These are phyloP conservation scores for Oscheius sp. DNA, from an alignment of 2,888 invertebrate species.

Conservation along the genomic window DNA sequence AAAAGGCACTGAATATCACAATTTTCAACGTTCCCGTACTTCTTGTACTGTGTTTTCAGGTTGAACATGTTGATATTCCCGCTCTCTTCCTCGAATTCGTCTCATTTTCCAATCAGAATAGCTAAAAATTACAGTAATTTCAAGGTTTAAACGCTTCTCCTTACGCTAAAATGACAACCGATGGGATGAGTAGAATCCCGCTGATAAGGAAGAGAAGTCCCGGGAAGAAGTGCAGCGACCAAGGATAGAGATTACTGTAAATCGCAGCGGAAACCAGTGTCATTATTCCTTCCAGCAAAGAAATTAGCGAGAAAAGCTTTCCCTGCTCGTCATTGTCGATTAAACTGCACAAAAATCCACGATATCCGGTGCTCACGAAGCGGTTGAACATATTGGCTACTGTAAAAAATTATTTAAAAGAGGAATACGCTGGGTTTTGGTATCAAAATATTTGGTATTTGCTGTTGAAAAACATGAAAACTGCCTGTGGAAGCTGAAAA, in stretches of 20 bases:
- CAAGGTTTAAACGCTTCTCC: constrained; percentile 1
- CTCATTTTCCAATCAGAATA: constrained; percentile 23
- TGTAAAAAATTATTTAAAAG: constrained; percentile 35
- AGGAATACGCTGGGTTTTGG: background rate
- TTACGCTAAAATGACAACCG: constrained; percentile 63
- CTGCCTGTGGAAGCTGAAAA: too few species aligned
- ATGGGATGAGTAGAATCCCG: constrained; percentile 57
- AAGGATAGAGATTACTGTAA: constrained; percentile 74
- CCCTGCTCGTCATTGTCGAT: constrained; percentile 73
- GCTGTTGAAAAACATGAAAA: background rate
- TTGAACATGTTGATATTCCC: too few species aligned
- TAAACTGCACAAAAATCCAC: constrained; percentile 72
- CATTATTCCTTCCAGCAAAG: constrained; percentile 72
- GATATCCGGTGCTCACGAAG: constrained; percentile 73
- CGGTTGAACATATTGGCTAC: constrained; percentile 72
- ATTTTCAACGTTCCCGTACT: too few species aligned
- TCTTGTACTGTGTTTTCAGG: too few species aligned
- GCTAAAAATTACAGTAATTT: background rate
- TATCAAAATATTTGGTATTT: background rate
- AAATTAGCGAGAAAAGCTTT: constrained; percentile 73
- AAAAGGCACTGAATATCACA: too few species aligned
- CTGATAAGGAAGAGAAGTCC: constrained; percentile 72
- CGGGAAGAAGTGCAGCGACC: constrained; percentile 72
- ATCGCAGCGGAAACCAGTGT: constrained; percentile 72
- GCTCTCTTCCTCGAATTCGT: background rate